A percentile compares a stretch with the other conserved stretches of the same genome.
These are phyloP conservation scores for Ganaspis brasiliensis DNA, from an alignment of 2,888 invertebrate species.

Conservation along the genomic window DNA sequence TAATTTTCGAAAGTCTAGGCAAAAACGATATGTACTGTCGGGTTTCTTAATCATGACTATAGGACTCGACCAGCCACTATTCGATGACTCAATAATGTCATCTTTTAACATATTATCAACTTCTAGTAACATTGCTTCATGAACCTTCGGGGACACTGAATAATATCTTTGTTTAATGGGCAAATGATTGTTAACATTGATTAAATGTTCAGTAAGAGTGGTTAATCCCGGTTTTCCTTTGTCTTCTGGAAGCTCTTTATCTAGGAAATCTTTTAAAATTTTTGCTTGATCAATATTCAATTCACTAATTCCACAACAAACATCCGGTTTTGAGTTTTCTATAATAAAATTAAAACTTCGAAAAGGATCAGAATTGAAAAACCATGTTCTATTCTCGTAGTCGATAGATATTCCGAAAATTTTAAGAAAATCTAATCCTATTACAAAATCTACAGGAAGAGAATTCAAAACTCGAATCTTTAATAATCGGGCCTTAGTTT, in stretches of 20 bases:
- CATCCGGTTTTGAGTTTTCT: neutral
- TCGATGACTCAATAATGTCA: neutral
- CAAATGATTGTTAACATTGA: neutral
- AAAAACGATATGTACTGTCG: slow-evolving; percentile 21
- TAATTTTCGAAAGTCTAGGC: slow-evolving; percentile 67
- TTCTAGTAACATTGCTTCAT: neutral
- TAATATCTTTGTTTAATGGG: slow-evolving; percentile 56
- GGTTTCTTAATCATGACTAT: neutral
- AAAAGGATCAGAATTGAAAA: no score
- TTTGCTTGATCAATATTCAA: neutral
- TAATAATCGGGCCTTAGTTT: no score
- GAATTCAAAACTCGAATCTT: no score
- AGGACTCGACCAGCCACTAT: neutral
- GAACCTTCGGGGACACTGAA: slow-evolving; percentile 48
- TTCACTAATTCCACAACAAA: neutral
- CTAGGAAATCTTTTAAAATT: neutral
- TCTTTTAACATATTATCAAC: slow-evolving; percentile 7
- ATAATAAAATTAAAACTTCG: neutral
- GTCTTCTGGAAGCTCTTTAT: neutral
- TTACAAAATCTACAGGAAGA: no score
- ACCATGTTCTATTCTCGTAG: neutral
- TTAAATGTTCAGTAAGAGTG: neutral
- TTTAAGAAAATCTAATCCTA: no score
- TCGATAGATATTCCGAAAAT: neutral
- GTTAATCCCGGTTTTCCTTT: neutral